Evolutionary conservation across 1,140 invertebrate genomes (phyloP).

Genomic region (Scylla paramamosain): DNA sequence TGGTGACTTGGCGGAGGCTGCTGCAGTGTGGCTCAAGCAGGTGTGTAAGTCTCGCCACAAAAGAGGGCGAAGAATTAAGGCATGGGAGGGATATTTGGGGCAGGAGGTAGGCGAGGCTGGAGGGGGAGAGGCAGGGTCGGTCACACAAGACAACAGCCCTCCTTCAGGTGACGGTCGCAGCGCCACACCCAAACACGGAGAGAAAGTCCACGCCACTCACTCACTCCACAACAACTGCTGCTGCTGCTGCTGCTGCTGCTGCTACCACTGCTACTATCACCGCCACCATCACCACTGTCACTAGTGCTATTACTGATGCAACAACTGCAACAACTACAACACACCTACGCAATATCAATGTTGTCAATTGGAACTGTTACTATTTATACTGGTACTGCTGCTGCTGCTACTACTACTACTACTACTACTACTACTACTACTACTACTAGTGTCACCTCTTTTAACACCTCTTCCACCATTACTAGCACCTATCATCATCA

Average conservation of each 20-base stretch:
- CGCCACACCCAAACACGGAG: conserved; percentile 54
- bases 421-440: no score
- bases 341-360: no score
- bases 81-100: not conserved
- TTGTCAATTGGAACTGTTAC: no score
- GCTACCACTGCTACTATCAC: not conserved
- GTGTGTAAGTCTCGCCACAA: not conserved
- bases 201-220: conserved; percentile 43
- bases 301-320: not conserved
- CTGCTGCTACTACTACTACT: no score
- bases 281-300: not conserved
- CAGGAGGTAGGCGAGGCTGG: not conserved
- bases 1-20: no score
- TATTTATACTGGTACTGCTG: no score
- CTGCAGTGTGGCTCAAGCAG: not conserved
- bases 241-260: not conserved
- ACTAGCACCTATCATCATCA: not conserved
- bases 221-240: not conserved
- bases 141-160: conserved; percentile 16
- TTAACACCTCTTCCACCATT: not conserved
- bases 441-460: not conserved
- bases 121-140: not conserved
- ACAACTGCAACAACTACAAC: no score
- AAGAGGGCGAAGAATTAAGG: not conserved
- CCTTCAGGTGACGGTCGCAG: conserved; percentile 31